Evolutionary conservation across 2,888 invertebrate species (phyloP).

Genomic region (Cecidostiba fungosa): DNA sequence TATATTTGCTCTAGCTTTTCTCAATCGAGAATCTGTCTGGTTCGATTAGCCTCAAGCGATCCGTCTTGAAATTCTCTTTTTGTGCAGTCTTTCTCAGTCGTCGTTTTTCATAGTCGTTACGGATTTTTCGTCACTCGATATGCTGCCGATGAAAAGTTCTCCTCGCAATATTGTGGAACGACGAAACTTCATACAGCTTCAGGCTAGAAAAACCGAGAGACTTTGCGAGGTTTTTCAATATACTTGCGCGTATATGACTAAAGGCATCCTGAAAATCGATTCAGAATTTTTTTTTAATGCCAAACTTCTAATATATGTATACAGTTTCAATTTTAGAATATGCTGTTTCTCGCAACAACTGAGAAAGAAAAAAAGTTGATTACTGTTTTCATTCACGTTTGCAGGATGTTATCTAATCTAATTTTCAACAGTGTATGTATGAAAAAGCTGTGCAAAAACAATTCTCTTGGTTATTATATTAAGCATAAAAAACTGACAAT

Average conservation of each 20-base stretch:
- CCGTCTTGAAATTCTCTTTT: neutral
- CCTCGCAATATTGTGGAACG: neutral
- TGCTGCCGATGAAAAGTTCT: slow-evolving; percentile 15
- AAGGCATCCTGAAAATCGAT: too few species aligned
- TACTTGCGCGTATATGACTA: neutral
- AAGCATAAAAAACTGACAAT: neutral
- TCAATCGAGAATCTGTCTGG: slow-evolving; percentile 45
- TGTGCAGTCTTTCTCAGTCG: neutral
- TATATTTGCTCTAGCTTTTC: slow-evolving; percentile 5
- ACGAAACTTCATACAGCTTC: slow-evolving; percentile 20
- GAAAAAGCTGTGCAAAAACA: neutral
- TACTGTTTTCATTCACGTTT: too few species aligned
- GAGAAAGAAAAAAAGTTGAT: too few species aligned
- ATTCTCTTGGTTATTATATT: too few species aligned
- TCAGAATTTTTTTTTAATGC: too few species aligned
- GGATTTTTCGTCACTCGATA: slow-evolving; percentile 13
- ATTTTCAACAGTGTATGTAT: neutral
- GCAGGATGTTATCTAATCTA: neutral
- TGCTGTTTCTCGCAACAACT: too few species aligned
- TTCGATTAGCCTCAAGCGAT: slow-evolving; percentile 43
- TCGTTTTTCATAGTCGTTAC: slow-evolving; percentile 15
- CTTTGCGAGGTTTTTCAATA: neutral
- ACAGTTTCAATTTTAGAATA: too few species aligned
- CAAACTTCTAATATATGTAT: too few species aligned
- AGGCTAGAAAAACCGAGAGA: neutral